Evolutionary conservation across 2,113 vertebrate species (phyloP).

Genomic region (Gobius niger): DNA sequence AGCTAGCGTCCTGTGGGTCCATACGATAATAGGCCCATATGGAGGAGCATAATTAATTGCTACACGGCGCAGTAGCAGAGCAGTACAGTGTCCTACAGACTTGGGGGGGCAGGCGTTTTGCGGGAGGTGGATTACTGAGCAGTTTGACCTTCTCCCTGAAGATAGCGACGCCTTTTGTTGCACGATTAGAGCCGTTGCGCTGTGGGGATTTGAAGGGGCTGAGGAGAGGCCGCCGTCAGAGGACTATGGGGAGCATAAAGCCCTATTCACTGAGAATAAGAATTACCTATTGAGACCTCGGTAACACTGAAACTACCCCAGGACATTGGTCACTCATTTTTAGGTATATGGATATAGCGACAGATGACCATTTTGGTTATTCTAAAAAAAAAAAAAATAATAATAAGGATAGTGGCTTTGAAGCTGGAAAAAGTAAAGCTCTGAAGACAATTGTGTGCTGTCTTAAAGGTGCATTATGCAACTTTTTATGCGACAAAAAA

Average conservation of each 20-base stretch:
- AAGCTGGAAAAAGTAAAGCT: too few relatives aligned
- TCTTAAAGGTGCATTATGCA: too few relatives aligned
- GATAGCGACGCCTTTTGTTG: slow-evolving; percentile 53
- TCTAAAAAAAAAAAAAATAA: too few relatives aligned
- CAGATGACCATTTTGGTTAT: too few relatives aligned
- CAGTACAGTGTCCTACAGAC: slow-evolving; percentile 55
- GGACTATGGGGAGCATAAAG: neutral
- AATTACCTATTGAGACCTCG: too few relatives aligned
- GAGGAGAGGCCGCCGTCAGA: neutral
- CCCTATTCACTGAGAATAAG: neutral
- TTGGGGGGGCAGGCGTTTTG: slow-evolving; percentile 19
- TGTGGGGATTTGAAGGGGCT: neutral
- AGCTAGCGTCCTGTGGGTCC: slow-evolving; percentile 49
- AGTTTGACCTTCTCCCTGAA: slow-evolving; percentile 59
- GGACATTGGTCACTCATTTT: too few relatives aligned
- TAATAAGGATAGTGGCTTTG: too few relatives aligned
- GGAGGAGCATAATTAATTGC: slow-evolving; percentile 58
- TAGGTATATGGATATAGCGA: too few relatives aligned
- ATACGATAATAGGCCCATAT: slow-evolving; percentile 54
- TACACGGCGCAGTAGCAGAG: slow-evolving; percentile 37
- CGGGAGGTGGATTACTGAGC: slow-evolving; percentile 48
- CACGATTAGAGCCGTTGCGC: slow-evolving; percentile 55
- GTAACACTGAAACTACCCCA: too few relatives aligned
- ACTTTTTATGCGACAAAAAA: too few relatives aligned
- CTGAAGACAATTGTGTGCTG: too few relatives aligned